Evolutionary conservation across 2,113 vertebrate species (phyloP), one percentile per base, ranked within the genome.

Genomic region (Phycodurus eques): DNA sequence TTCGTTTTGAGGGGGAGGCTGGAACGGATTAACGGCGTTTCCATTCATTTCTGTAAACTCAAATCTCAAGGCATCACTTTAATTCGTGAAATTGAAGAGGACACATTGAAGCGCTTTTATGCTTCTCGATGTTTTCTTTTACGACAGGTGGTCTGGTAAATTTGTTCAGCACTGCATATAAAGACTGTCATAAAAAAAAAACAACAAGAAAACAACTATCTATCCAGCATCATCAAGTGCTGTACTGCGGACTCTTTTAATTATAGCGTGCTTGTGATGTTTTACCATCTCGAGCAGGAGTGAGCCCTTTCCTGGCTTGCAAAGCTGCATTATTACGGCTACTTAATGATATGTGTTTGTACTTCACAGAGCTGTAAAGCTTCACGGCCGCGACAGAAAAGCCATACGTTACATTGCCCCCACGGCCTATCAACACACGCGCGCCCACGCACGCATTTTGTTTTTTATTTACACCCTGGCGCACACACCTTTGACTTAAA

Each of bases 261-360:
- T 61, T 35, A 35, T 35, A 35, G 31, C 2, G 15, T 15, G 33
- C 53, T 35, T 35, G 31, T 27, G 14, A 65, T 72, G 57, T 80
- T 83, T 79, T 74, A 81, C 56, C 1, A 57, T n/a, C 11, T 12
- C 22, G 4, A 57, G 27, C 51, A n/a, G 51, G 51, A 8, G 51
- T n/a, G 51, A 53, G n/a, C 19, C 10, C 2, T 22, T 10, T 2
- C 20, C 20, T 54, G 35, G 53, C 53, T 54, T 22, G 53, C 8
- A 54, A 54, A 8, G 20, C n/a, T 54, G 53, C 31, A 8, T 61
- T 35, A 33, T 17, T 61, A 35, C 31, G 8, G 13, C 11, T 9
- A 35, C 31, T 60, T 60, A 17, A 60, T 61, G 14, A 35, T 67
- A 74, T 79, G 67, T 72, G 74, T 85, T 76, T 77, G 67, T 75